A percentile compares a stretch with the other conserved stretches of the same genome.
These are phyloP conservation scores for Ranitomeya variabilis DNA, from an alignment of 2,113 vertebrate genomes.

Conservation along the genomic window DNA sequence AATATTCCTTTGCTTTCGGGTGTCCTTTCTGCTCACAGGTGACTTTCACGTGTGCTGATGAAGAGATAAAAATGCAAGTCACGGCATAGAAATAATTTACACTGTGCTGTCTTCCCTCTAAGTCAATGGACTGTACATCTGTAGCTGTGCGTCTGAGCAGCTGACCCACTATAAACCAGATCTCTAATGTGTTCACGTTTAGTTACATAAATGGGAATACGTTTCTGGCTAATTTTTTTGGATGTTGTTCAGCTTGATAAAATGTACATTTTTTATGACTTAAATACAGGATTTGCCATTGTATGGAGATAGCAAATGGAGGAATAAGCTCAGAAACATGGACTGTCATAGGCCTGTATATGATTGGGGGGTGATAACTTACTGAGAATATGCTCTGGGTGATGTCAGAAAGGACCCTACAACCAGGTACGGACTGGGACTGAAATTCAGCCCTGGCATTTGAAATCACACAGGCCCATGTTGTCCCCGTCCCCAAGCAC, in stretches of 20 bases:
- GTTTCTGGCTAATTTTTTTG: background rate
- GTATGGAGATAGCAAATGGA: background rate
- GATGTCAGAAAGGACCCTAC: too few species aligned
- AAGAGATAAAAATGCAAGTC: conserved; percentile 39
- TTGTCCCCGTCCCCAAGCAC: too few species aligned
- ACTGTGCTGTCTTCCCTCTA: background rate
- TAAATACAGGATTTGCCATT: background rate
- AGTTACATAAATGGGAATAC: background rate
- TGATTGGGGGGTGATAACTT: too few species aligned
- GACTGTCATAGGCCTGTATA: background rate
- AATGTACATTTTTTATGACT: background rate
- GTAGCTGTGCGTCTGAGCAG: background rate
- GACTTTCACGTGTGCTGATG: conserved; percentile 31
- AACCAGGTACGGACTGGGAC: too few species aligned
- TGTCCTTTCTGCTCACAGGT: conserved; percentile 1
- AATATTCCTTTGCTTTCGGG: background rate
- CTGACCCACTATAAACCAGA: background rate
- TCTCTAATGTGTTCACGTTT: too few species aligned
- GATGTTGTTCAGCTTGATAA: background rate
- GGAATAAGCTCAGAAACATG: background rate
- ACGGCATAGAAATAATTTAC: background rate
- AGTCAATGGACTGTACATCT: background rate
- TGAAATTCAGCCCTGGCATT: too few species aligned
- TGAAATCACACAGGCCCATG: too few species aligned
- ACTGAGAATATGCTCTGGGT: too few species aligned